phyloP scores from a whole-genome alignment of 2,113 vertebrate species.

The Phalacrocorax aristotelis region DNA sequence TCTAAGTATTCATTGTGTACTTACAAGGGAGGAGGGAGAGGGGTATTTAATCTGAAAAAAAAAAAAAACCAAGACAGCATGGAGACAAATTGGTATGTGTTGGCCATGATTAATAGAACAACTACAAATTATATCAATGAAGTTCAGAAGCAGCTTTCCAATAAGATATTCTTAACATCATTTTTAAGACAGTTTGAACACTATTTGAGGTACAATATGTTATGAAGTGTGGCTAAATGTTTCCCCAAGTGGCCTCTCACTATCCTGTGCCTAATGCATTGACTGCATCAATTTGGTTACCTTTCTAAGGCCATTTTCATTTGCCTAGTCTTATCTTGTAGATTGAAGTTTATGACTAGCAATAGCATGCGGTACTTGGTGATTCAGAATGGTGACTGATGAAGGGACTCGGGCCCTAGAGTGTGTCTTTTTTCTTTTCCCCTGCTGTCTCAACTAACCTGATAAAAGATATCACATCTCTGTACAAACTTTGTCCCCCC shows the following conservation, averaged over 20 bases:
- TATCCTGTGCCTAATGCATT: neutral
- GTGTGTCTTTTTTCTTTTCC: neutral
- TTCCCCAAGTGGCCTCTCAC: neutral
- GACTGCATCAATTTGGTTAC: neutral
- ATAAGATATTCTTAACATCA: neutral
- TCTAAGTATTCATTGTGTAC: neutral
- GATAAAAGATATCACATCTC: neutral
- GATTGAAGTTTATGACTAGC: neutral
- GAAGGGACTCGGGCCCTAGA: neutral
- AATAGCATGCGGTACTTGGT: rapidly evolving
- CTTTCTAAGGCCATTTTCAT: neutral
- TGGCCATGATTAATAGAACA: neutral
- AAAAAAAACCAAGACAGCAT: neutral
- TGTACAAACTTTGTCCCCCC: neutral
- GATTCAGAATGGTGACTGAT: neutral
- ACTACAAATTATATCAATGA: neutral
- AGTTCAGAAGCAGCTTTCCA: neutral
- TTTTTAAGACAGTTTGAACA: neutral
- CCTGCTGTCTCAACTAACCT: neutral
- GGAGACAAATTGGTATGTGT: neutral
- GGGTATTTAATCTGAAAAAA: neutral
- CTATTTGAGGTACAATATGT: neutral
- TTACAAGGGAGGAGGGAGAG: neutral
- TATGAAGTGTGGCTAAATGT: neutral
- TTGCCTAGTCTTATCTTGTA: neutral